phyloP scores from a whole-genome alignment of 2,113 vertebrate genomes.

The Rhea americana region DNA sequence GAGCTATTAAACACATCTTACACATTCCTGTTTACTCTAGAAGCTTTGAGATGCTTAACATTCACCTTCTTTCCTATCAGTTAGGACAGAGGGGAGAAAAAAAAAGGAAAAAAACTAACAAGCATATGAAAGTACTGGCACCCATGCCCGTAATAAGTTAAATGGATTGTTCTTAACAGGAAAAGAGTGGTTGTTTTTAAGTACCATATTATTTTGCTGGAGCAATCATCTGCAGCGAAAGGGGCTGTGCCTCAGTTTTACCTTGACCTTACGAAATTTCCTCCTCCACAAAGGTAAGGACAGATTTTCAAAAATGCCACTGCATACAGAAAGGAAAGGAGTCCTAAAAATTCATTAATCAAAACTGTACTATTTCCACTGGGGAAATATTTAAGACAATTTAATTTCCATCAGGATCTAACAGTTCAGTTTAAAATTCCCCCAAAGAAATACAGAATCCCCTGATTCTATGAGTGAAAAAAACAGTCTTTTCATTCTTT shows the following conservation, averaged over 20 bases:
- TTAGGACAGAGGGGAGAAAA: background rate
- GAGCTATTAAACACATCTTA: conserved; percentile 16
- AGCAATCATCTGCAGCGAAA: background rate
- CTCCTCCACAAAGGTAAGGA: background rate
- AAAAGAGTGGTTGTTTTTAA: background rate
- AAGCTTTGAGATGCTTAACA: background rate
- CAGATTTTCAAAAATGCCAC: background rate
- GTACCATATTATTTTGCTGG: background rate
- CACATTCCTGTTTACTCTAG: background rate
- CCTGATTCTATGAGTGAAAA: background rate
- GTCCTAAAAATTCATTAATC: background rate
- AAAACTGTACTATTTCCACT: background rate
- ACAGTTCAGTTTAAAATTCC: background rate
- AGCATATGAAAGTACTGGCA: background rate
- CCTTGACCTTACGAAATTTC: background rate
- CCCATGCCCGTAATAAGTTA: background rate
- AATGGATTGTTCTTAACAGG: background rate
- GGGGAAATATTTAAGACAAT: background rate
- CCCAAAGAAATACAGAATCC: background rate
- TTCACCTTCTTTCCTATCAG: background rate
- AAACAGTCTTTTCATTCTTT: background rate
- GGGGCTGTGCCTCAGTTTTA: background rate
- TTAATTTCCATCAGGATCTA: background rate
- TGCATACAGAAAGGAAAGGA: background rate
- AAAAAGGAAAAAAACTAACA: background rate